These are phyloP conservation scores for Ascidia mentula DNA, from an alignment of 23 tunicate genomes.

Conservation along the genomic window DNA sequence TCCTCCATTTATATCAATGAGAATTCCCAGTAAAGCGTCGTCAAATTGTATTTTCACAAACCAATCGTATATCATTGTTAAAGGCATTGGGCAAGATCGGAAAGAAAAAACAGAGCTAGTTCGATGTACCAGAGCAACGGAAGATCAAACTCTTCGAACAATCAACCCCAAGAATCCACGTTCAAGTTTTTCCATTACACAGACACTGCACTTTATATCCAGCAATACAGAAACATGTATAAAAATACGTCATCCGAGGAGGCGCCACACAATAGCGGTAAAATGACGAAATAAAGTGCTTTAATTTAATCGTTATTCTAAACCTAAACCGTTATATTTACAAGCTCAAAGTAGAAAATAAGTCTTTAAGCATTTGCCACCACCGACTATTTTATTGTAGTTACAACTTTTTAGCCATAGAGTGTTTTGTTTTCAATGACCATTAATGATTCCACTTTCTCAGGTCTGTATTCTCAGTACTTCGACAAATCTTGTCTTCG, in stretches of 20 bases:
- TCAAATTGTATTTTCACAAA: too few relatives aligned
- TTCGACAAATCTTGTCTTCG: not conserved
- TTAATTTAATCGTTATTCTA: too few relatives aligned
- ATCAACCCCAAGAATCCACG: not conserved
- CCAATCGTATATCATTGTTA: too few relatives aligned
- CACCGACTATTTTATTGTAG: not conserved
- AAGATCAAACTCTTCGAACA: not conserved
- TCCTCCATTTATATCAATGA: too few relatives aligned
- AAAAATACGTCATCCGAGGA: not conserved
- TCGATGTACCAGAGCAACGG: not conserved
- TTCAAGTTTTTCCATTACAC: conserved; percentile 76
- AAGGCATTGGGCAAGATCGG: not conserved
- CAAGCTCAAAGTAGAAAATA: not conserved
- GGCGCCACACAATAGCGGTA: not conserved
- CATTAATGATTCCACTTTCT: conserved; percentile 2
- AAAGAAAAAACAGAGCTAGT: not conserved
- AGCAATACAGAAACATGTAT: conserved; percentile 63
- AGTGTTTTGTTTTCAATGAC: too few relatives aligned
- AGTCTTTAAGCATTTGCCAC: not conserved
- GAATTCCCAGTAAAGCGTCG: too few relatives aligned
- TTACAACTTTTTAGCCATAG: too few relatives aligned
- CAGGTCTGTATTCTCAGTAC: not conserved
- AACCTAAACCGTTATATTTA: too few relatives aligned
- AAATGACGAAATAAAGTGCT: too few relatives aligned
- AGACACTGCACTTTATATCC: conserved; percentile 53